A percentile compares a stretch with the other conserved stretches of the same genome.
Conservation (phyloP, 2,888 invertebrate genomes). For the Hirtodrosophila alboralis region DNA sequence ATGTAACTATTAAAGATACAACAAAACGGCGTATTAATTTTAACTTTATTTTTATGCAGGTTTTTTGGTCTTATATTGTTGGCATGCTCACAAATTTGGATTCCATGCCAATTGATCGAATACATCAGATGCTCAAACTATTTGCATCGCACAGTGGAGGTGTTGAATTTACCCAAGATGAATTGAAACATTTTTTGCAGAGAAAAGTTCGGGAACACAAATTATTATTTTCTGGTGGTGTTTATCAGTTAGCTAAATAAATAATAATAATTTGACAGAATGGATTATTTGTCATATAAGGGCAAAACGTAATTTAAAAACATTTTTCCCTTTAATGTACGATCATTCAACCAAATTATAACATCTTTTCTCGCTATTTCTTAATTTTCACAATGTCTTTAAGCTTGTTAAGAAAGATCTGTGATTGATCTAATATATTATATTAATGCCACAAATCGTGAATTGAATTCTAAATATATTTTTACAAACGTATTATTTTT, state of each 20-base stretch:
- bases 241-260: conserved; percentile 93
- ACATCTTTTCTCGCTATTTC: too few species aligned
- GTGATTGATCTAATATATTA: too few species aligned
- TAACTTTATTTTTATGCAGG: conserved; percentile 58
- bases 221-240: conserved; percentile 92
- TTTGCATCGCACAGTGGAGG: conserved; percentile 97
- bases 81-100: conserved; percentile 98
- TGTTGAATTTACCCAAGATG: conserved; percentile 94
- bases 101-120: conserved; percentile 94
- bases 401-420: too few species aligned
- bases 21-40: neutral
- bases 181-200: conserved; percentile 94
- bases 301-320: too few species aligned
- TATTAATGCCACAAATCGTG: too few species aligned
- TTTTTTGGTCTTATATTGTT: conserved; percentile 97
- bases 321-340: too few species aligned
- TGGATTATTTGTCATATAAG: too few species aligned
- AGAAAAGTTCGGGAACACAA: conserved; percentile 96
- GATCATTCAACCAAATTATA: too few species aligned
- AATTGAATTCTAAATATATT: too few species aligned
- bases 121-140: conserved; percentile 98
- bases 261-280: neutral
- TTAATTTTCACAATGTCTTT: too few species aligned
- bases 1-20: conserved; percentile 1
- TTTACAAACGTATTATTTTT: too few species aligned